Evolutionary conservation across 2,888 invertebrate species (phyloP), one percentile per base, ranked within the genome.

Genomic region (Andrena bucephala): DNA sequence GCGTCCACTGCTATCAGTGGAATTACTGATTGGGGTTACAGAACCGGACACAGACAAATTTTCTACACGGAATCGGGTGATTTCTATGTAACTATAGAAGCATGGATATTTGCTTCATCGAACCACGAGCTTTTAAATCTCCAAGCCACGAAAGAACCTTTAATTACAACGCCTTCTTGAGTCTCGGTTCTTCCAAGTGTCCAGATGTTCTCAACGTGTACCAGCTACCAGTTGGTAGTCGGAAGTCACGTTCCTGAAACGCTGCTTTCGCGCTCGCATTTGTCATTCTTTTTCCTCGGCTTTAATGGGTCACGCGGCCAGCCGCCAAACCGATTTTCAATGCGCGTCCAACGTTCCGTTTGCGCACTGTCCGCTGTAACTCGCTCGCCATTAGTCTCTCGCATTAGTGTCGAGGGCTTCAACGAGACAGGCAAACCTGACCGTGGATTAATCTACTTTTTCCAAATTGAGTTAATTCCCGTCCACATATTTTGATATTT

Each of bases 231-330:
- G 16, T 16, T 42, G 16, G 54, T 54, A 20, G 33, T 33, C 50
- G 59, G 3, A 29, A 62, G 31, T 71, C 20, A 31, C 48, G 60
- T 50, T 16, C 60, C 33, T n/a, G 72, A n/a, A n/a, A 63, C 72
- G 50, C 10, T 7, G 6, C 24, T 27, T n/a, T 8, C 42, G 4
- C 42, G 59, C 42, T 29, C 57, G 27, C 13, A 31, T 70, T 52
- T 24, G 60, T 4, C 29, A 50, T 20, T 33, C 50, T 24, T 29
- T 52, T n/a, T 29, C 27, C 13, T 8, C 57, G 20, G 57, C 24
- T 72, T 62, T 62, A 77, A 77, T 65, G 10, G 63, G 52, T 42
- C 72, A 72, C 57, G 24, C 36, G 48, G 24, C 27, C 24, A 48
- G 2, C 7, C 29, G 27, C 48, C 29, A 42, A 42, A 29, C 33